These are phyloP conservation scores for Mugil cephalus DNA, from an alignment of 2,113 vertebrate genomes.

Conservation along the genomic window DNA sequence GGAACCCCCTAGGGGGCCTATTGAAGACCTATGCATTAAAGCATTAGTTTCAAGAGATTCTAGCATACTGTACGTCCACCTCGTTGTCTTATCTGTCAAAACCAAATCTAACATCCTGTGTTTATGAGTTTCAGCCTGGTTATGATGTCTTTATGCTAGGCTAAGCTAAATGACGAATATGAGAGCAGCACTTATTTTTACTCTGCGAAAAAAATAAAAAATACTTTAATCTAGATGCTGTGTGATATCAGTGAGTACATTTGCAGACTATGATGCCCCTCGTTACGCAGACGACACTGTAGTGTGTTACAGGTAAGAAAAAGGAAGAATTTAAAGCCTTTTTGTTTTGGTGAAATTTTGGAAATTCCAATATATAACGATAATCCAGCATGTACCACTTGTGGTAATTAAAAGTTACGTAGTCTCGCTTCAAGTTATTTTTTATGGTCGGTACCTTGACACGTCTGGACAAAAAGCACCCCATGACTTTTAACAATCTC, in stretches of 20 bases:
- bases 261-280: too few species aligned
- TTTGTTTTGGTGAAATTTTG: too few species aligned
- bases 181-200: neutral
- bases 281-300: too few species aligned
- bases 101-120: neutral
- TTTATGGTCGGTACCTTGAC: slow-evolving; percentile 48
- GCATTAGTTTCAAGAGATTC: too few species aligned
- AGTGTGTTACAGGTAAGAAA: neutral
- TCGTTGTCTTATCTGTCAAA: too few species aligned
- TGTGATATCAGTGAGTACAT: too few species aligned
- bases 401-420: slow-evolving; percentile 33
- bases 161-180: neutral
- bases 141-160: neutral
- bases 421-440: slow-evolving; percentile 41
- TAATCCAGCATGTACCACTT: slow-evolving; percentile 7
- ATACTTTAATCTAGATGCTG: too few species aligned
- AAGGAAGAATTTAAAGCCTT: too few species aligned
- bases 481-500: slow-evolving; percentile 69
- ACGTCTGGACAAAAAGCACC: slow-evolving; percentile 69
- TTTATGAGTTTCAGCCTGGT: neutral
- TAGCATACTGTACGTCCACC: too few species aligned
- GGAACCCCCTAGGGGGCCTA: too few species aligned
- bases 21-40: too few species aligned
- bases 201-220: neutral
- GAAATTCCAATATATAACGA: neutral